These are phyloP conservation scores for Romanogobio albipinnatus DNA, from an alignment of 2,113 vertebrate genomes.

Conservation along the genomic window DNA sequence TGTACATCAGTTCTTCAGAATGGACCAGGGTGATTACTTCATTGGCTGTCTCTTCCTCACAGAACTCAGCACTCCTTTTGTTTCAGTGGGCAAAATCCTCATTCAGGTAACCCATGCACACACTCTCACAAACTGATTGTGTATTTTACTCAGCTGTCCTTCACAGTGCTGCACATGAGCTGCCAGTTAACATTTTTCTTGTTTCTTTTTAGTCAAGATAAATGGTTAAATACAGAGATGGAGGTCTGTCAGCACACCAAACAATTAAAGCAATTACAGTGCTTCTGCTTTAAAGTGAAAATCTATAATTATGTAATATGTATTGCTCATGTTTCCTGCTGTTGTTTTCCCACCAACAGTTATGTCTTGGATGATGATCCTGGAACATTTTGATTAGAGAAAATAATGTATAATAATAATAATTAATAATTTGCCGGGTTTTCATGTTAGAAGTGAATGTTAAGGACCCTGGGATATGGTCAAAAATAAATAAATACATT, in stretches of 20 bases:
- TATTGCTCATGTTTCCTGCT: not conserved
- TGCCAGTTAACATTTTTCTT: conserved; percentile 22
- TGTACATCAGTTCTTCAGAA: conserved; percentile 83
- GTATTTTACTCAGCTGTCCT: conserved; percentile 44
- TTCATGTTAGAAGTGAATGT: not conserved
- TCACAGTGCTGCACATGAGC: conserved; percentile 17
- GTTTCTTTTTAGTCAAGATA: conserved; percentile 16
- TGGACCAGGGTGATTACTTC: conserved; percentile 92
- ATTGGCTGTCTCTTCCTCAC: conserved; percentile 94
- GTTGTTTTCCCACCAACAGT: not conserved
- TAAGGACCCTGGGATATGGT: no score
- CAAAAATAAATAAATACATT: no score
- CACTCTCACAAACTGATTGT: not conserved
- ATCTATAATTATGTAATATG: not conserved
- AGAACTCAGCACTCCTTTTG: conserved; percentile 96
- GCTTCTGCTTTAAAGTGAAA: not conserved
- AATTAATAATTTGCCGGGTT: not conserved
- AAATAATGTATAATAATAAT: not conserved
- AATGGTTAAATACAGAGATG: not conserved
- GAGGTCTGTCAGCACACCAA: not conserved
- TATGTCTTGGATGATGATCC: not conserved
- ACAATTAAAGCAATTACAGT: not conserved
- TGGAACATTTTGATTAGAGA: not conserved
- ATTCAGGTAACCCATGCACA: conserved; percentile 83
- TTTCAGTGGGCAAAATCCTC: conserved; percentile 94